Evolutionary conservation across 2,113 vertebrate genomes (phyloP).

Genomic region (Cheilinus undulatus): DNA sequence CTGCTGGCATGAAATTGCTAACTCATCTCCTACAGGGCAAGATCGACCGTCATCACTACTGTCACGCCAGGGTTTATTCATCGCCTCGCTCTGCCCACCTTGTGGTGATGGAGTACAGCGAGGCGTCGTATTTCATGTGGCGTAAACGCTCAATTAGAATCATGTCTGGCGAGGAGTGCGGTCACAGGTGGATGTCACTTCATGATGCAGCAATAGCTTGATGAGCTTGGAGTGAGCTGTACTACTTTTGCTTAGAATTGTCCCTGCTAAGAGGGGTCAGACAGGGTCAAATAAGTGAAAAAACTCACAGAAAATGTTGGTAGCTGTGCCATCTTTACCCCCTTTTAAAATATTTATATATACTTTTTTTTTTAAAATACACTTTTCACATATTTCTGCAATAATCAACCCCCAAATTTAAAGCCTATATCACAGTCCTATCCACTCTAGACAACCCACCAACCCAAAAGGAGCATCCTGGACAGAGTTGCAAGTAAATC

Average conservation of each 20-base stretch:
- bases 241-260: background rate
- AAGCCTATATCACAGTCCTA: no score
- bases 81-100: constrained; percentile 56
- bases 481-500: no score
- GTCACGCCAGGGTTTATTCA: constrained; percentile 73
- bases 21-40: constrained; percentile 71
- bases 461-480: no score
- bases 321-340: no score
- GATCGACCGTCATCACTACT: constrained; percentile 74
- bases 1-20: constrained; percentile 72
- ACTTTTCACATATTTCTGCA: no score
- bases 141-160: constrained; percentile 61
- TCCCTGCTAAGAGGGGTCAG: background rate
- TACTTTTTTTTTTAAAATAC: no score
- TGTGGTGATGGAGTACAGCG: constrained; percentile 61
- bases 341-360: no score
- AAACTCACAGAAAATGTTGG: background rate
- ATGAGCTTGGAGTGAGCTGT: constrained; percentile 11
- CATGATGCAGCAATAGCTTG: constrained; percentile 9
- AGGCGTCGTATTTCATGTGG: constrained; percentile 59
- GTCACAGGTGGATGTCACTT: constrained; percentile 14
- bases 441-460: no score
- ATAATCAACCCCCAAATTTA: no score
- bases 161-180: constrained; percentile 50
- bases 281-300: background rate